Base-by-base conservation (phyloP, 2,888 invertebrate genomes). In the Leptinotarsa juncta region DNA sequence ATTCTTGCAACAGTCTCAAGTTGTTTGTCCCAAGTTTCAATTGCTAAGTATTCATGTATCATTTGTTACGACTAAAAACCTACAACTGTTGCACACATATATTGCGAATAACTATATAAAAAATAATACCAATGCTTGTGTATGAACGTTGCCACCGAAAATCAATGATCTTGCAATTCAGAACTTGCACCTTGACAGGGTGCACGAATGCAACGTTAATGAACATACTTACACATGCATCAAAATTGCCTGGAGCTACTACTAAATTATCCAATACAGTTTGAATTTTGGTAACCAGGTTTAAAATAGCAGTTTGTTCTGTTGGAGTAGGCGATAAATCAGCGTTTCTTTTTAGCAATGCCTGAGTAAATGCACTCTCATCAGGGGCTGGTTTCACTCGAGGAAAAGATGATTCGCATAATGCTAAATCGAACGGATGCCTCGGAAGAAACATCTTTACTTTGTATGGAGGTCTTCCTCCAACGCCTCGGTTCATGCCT, bases 271-370 rank as follows among this genome's bases (percentile, higher is more conserved):
- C 99, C 71, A 99, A 89, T 42, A 97, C 97, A 0, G 94, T 93
- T 86, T 97, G 97, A n/a, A 99, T 93, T 88, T 98, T 97, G 0
- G 97, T 97, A 50, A 98, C 96, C 20, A 99, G 91, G 88, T 96
- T 97, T 49, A 96, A 92, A 70, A 99, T 95, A 0, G 97, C 94
- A 0, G 97, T 94, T 88, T 98, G 97, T 84, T 99, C 98, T 2
- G 93, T 92, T 0, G 97, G 92, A 0, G 96, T 93, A 0, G 98
- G 98, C 67, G 96, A 96, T 75, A 99, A 90, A 86, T 99, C 98
- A 42, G 94, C 91, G 85, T 98, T 97, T 53, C 98, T 91, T 87
- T 98, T 98, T 65, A 99, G 89, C 0, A 99, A 90, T 0, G 97
- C 97, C 93, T 97, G 90, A 20, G 96, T 96, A 55, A 97, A 91